These are phyloP conservation scores for Meteorus cinctellus DNA, from an alignment of 2,888 invertebrate species.

Conservation along the genomic window DNA sequence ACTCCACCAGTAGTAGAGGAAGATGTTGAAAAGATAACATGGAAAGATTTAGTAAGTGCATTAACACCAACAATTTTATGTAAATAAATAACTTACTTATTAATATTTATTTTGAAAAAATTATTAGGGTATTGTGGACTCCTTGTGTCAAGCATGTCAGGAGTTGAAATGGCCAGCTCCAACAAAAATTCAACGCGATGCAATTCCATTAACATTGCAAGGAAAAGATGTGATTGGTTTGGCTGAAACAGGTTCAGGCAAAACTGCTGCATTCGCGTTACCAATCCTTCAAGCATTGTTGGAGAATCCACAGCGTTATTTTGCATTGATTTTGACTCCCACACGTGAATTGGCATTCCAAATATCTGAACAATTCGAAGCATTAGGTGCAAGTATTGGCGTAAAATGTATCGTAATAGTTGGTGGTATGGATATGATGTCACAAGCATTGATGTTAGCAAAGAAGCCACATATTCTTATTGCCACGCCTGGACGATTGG, in stretches of 20 bases:
- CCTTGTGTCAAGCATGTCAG: slow-evolving; percentile 91
- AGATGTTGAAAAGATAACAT: slow-evolving; percentile 67
- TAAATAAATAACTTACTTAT: too few species aligned
- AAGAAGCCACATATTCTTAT: slow-evolving; percentile 98
- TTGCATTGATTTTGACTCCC: slow-evolving; percentile 94
- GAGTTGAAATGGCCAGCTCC: slow-evolving; percentile 95
- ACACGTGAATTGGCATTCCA: slow-evolving; percentile 98
- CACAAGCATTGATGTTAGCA: slow-evolving; percentile 91
- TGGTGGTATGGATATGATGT: slow-evolving; percentile 99
- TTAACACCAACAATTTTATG: background rate
- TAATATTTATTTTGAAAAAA: slow-evolving; percentile 5
- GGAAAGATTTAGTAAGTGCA: slow-evolving; percentile 78
- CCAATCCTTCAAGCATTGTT: slow-evolving; percentile 95
- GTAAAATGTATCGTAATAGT: slow-evolving; percentile 97
- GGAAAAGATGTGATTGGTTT: slow-evolving; percentile 87
- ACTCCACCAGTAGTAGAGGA: slow-evolving; percentile 31
- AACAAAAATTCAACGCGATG: slow-evolving; percentile 95
- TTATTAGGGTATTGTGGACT: slow-evolving; percentile 90
- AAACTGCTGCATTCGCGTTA: slow-evolving; percentile 97
- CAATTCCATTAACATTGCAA: slow-evolving; percentile 92
- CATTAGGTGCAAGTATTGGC: slow-evolving; percentile 93
- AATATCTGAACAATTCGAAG: slow-evolving; percentile 98
- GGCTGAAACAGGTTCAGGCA: slow-evolving; percentile 94
- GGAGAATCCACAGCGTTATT: slow-evolving; percentile 94
- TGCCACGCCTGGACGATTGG: slow-evolving; percentile 95